Evolutionary conservation across 2,113 vertebrate genomes (phyloP).

Genomic region (Catharus fuscescens): DNA sequence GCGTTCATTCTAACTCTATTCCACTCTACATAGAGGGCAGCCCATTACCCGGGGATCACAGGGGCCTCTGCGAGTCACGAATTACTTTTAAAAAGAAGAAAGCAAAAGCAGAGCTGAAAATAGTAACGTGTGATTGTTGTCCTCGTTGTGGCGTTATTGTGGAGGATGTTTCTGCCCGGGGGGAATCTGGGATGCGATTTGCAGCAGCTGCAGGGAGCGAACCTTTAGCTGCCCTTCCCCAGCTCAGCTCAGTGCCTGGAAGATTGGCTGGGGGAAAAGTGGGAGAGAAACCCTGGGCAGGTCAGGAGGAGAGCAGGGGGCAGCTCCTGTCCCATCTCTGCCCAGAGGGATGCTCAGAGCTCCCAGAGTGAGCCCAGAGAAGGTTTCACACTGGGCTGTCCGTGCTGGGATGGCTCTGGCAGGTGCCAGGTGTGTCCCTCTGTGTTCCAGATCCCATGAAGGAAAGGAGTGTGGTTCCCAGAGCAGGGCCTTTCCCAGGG

Average conservation of each 20-base stretch:
- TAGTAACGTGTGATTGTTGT: not conserved
- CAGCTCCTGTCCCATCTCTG: rapidly evolving
- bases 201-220: not conserved
- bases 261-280: not conserved
- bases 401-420: not conserved
- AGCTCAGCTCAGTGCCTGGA: not conserved
- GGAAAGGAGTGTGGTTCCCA: not conserved
- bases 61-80: constrained; percentile 53
- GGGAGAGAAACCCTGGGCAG: not conserved
- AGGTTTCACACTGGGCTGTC: rapidly evolving
- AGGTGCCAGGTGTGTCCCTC: rapidly evolving
- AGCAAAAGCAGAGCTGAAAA: constrained; percentile 27
- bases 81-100: constrained; percentile 49
- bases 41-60: constrained; percentile 78
- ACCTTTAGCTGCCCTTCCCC: not conserved
- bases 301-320: not conserved
- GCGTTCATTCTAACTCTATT: constrained; percentile 89
- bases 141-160: not conserved
- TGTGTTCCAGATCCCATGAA: not conserved
- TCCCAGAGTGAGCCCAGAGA: rapidly evolving
- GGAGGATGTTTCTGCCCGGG: not conserved
- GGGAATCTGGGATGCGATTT: not conserved
- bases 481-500: not conserved
- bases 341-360: not conserved
- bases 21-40: constrained; percentile 77